A percentile compares a stretch with the other conserved stretches of the same genome.
phyloP scores from a whole-genome alignment of 2,113 vertebrate species.

The Jacana jacana region DNA sequence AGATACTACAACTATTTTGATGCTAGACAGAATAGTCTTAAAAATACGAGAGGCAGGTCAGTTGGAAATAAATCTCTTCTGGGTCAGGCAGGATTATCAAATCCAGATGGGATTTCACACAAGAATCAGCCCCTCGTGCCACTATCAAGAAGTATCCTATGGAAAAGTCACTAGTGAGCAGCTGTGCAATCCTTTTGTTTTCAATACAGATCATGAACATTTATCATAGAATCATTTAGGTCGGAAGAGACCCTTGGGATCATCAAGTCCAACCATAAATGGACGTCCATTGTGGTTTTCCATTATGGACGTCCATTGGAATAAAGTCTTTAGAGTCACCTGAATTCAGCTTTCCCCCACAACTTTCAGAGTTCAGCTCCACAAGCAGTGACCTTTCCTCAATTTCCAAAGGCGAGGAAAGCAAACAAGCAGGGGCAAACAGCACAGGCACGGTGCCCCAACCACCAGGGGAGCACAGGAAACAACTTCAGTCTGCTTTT shows the following conservation, averaged over 20 bases:
- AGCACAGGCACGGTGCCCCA: background rate
- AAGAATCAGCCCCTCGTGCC: background rate
- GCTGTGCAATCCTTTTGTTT: background rate
- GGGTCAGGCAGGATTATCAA: background rate
- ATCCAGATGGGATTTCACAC: background rate
- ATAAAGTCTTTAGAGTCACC: background rate
- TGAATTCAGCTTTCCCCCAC: background rate
- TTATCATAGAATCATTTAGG: too few species aligned
- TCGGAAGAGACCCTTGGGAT: too few species aligned
- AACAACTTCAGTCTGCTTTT: background rate
- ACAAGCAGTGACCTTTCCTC: background rate
- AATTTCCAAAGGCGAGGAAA: background rate
- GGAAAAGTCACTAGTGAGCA: background rate
- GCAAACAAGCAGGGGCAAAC: background rate
- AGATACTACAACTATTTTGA: background rate
- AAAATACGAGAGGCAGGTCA: background rate
- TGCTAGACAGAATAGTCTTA: background rate
- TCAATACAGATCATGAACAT: background rate
- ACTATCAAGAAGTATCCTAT: background rate
- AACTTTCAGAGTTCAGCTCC: background rate
- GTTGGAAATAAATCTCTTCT: background rate
- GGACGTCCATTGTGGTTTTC: too few species aligned
- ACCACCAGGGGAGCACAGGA: background rate
- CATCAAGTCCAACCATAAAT: too few species aligned
- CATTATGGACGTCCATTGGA: background rate